Percentiles rank a stretch among this genome's conserved stretches.
phyloP scores from a whole-genome alignment of 2,113 vertebrate species.

The Channa argus region DNA sequence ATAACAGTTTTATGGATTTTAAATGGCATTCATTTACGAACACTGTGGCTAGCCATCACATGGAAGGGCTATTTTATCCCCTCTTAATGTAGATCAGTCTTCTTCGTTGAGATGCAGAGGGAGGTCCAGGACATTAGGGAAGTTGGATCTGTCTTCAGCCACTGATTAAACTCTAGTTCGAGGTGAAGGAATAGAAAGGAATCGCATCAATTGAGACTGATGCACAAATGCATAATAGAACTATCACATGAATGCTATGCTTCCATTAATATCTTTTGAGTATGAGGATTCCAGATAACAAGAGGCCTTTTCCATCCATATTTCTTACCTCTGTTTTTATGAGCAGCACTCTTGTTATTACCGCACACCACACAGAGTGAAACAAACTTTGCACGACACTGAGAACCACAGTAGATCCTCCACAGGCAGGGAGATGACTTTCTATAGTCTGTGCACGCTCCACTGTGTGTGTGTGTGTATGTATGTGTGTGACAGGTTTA shows the following conservation, averaged over 20 bases:
- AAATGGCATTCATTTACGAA: constrained; percentile 82
- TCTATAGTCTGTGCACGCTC: constrained; percentile 74
- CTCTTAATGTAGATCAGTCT: constrained; percentile 79
- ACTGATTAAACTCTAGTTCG: constrained; percentile 71
- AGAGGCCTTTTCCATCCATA: constrained; percentile 61
- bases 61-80: constrained; percentile 79
- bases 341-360: constrained; percentile 61
- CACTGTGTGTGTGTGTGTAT: constrained; percentile 58
- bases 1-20: constrained; percentile 85
- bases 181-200: constrained; percentile 54
- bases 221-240: constrained; percentile 66
- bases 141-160: constrained; percentile 74
- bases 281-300: constrained; percentile 53
- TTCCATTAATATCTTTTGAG: constrained; percentile 67
- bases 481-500: constrained; percentile 80
- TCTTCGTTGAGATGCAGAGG: constrained; percentile 69
- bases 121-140: constrained; percentile 75
- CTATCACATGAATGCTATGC: constrained; percentile 50
- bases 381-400: constrained; percentile 67
- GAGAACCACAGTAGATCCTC: constrained; percentile 66
- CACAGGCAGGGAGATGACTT: constrained; percentile 68
- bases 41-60: constrained; percentile 75
- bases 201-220: constrained; percentile 55
- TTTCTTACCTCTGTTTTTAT: constrained; percentile 63
- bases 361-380: constrained; percentile 31